phyloP scores from a whole-genome alignment of 2,113 vertebrate species.

The Bufo gargarizans region DNA sequence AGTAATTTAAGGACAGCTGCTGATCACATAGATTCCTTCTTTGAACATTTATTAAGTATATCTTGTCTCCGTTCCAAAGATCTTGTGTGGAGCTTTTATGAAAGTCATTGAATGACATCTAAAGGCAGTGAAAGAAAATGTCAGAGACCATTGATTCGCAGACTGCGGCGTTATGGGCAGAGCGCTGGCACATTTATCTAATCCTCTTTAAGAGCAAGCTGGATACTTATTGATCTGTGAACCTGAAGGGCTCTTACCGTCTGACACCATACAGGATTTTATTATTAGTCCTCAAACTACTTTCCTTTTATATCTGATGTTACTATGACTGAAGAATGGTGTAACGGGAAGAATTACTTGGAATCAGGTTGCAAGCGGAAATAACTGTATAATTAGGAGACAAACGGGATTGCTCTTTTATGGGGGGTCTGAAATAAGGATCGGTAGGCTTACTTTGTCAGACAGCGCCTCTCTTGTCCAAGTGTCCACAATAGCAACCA shows the following conservation, averaged over 20 bases:
- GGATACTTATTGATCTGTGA: constrained; percentile 54
- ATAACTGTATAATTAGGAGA: not conserved
- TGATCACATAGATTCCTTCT: not conserved
- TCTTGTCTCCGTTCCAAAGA: constrained; percentile 6
- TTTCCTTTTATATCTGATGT: not conserved
- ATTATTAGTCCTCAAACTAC: constrained; percentile 32
- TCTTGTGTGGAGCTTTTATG: constrained; percentile 30
- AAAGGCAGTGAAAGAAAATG: constrained; percentile 47
- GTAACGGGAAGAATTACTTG: not conserved
- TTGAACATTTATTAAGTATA: constrained; percentile 43
- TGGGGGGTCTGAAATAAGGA: not conserved
- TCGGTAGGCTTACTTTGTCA: not conserved
- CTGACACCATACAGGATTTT: constrained; percentile 11
- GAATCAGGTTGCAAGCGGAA: not conserved
- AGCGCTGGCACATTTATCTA: constrained; percentile 45
- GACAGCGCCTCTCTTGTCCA: not conserved
- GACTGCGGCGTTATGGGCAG: constrained; percentile 26
- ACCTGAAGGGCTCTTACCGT: constrained; percentile 43
- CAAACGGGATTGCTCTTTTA: not conserved
- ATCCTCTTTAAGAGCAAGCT: constrained; percentile 43
- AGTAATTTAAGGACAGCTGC: not conserved
- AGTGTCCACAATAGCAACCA: not conserved
- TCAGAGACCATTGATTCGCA: constrained; percentile 53
- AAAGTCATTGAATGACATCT: constrained; percentile 50
- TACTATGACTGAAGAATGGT: not conserved